Evolutionary conservation across 2,888 invertebrate genomes (phyloP).

Genomic region (Proisotoma minuta): DNA sequence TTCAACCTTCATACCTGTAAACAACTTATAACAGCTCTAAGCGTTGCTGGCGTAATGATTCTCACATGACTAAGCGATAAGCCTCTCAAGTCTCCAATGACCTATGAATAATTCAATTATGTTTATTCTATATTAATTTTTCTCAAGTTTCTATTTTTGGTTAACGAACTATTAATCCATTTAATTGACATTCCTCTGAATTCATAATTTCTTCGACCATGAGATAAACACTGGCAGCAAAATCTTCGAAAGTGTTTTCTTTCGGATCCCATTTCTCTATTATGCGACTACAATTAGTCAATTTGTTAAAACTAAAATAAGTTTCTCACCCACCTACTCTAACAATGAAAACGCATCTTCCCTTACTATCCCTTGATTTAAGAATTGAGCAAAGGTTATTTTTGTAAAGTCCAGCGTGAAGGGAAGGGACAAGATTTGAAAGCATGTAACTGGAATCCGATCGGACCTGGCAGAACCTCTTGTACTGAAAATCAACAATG

Average conservation of each 20-base stretch:
- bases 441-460: background rate
- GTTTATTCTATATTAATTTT: too few relatives aligned
- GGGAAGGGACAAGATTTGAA: background rate
- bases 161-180: constrained; percentile 51
- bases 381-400: background rate
- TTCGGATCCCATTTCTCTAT: constrained; percentile 51
- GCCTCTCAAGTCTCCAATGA: constrained; percentile 53
- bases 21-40: constrained; percentile 49
- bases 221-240: constrained; percentile 50
- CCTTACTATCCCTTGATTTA: background rate
- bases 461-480: background rate
- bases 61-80: constrained; percentile 51
- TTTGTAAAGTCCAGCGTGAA: background rate
- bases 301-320: too few relatives aligned
- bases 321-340: background rate
- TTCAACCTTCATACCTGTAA: constrained; percentile 47
- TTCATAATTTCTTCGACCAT: constrained; percentile 50
- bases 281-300: too few relatives aligned
- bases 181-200: constrained; percentile 51
- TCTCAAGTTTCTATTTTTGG: too few relatives aligned
- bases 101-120: too few relatives aligned
- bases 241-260: constrained; percentile 49
- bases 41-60: constrained; percentile 50
- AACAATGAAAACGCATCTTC: background rate
- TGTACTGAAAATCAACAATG: background rate